Base-by-base conservation (phyloP, 2,888 invertebrate species). In the Eupithecia centaureata region DNA sequence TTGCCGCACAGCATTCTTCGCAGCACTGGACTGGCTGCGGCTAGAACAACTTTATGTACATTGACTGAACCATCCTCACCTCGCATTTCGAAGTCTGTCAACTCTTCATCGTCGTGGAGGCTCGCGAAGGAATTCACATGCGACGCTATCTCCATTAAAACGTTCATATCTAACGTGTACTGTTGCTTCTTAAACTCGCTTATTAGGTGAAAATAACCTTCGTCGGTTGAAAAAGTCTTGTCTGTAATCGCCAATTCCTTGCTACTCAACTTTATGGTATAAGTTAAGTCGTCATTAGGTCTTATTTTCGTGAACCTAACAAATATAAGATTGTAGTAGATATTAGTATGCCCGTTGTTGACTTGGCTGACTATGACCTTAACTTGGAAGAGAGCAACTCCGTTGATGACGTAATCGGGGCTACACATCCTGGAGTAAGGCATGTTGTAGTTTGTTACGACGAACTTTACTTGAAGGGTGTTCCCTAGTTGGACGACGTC, bases 61-160 rank as follows among this genome's bases (percentile, higher is more conserved):
- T 76, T 78, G 7, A 88, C 84, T 0, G 82, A 79, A 0, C 88
- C 88, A 57, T 83, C 86, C 12, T 81, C 81, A 0, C 85, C 84
- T 5, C 82, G 79, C 57, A 88, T 67, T 58, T 84, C 82, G 58
- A 88, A 87, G 67, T 88, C 88, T 0, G 84, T 85, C 59, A 88
- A 68, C 47, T 86, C 84, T 1, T 77, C 78, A 65, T 88, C 88
- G 2, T 76, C 77, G 61, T 85, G 76, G 1, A 88, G 77, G 33
- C 70, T 68, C 7, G 74, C 73, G 65, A 84, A 85, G 0, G 87
- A 82, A 42, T 77, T 81, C 0, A 75, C 67, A n/a, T 71, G 76
- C 0, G 80, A 77, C 0, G 77, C 73, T 13, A 81, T 73, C 27
- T 82, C 80, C 83, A 85, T 82, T 5, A 72, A 66, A 5, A 82